These are phyloP conservation scores for Merodon equestris DNA, from an alignment of 2,888 invertebrate genomes.

Conservation along the genomic window DNA sequence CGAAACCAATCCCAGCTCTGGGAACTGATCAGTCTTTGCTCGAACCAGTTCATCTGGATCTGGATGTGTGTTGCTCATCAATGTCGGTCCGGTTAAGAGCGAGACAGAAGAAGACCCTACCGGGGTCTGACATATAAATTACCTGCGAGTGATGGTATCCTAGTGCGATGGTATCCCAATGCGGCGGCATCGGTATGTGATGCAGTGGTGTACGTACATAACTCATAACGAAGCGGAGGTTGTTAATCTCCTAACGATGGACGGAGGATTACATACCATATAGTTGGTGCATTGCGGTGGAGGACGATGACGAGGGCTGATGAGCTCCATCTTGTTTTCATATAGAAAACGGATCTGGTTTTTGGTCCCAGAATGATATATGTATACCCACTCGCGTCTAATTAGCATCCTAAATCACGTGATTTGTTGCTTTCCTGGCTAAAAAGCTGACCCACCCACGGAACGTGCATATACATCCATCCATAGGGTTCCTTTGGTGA, in stretches of 20 bases:
- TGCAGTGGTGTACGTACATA: slow-evolving; percentile 56
- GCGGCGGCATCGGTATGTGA: slow-evolving; percentile 12
- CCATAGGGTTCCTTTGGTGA: slow-evolving; percentile 17
- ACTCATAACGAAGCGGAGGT: slow-evolving; percentile 41
- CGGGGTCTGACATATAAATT: slow-evolving; percentile 56
- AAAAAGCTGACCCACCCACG: slow-evolving; percentile 52
- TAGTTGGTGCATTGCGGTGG: too few relatives aligned
- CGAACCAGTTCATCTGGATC: slow-evolving; percentile 45
- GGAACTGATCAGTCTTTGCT: slow-evolving; percentile 26
- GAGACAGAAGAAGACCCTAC: slow-evolving; percentile 40
- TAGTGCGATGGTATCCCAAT: background rate
- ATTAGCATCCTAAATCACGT: slow-evolving; percentile 70
- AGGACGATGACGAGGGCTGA: too few relatives aligned
- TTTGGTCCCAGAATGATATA: slow-evolving; percentile 60
- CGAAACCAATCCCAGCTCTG: slow-evolving; percentile 63
- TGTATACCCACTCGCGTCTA: slow-evolving; percentile 63
- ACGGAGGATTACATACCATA: too few relatives aligned
- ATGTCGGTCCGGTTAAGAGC: slow-evolving; percentile 24
- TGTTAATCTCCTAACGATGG: background rate
- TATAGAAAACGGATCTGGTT: too few relatives aligned
- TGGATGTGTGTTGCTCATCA: slow-evolving; percentile 20
- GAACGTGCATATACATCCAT: slow-evolving; percentile 31
- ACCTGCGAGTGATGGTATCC: slow-evolving; percentile 46
- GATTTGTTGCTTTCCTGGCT: slow-evolving; percentile 68
- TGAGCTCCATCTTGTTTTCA: too few relatives aligned